Conservation (phyloP, 2,797 vertebrate genomes). For the Siniperca obscura region DNA sequence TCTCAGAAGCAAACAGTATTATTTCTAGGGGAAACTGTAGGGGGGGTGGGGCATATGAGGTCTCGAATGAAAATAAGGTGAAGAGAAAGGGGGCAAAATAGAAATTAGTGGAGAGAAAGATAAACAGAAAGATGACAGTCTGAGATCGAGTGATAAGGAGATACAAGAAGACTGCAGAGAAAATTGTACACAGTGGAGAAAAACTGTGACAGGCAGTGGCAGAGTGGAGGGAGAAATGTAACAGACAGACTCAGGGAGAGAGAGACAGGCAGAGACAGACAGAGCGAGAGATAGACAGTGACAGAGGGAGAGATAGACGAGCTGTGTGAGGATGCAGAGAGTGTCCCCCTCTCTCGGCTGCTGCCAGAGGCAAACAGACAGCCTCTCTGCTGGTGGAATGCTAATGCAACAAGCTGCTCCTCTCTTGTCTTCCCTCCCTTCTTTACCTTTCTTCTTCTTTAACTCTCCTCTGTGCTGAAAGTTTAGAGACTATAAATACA, state of each 20-base stretch:
- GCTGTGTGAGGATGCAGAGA: conserved; percentile 84
- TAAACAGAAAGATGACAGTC: conserved; percentile 67
- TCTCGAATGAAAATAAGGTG: conserved; percentile 35
- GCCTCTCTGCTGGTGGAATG: conserved; percentile 85
- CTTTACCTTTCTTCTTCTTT: conserved; percentile 81
- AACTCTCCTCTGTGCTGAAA: conserved; percentile 78
- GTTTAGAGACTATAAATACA: conserved; percentile 75
- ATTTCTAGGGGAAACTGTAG: conserved; percentile 18
- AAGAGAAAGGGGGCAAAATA: conserved; percentile 42
- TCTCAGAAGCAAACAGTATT: conserved; percentile 2
- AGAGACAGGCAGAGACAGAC: conserved; percentile 78
- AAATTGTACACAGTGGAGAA: conserved; percentile 72
- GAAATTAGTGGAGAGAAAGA: conserved; percentile 65
- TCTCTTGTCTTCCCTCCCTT: conserved; percentile 81
- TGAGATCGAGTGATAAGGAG: conserved; percentile 61
- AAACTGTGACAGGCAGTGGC: conserved; percentile 74
- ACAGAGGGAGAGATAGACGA: conserved; percentile 83
- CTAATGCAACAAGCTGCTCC: conserved; percentile 86
- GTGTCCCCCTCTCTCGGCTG: conserved; percentile 84
- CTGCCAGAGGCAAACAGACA: conserved; percentile 88
- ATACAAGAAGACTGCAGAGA: conserved; percentile 64
- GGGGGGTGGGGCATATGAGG: conserved; percentile 10
- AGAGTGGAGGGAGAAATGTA: conserved; percentile 66
- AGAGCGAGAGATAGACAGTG: conserved; percentile 80
- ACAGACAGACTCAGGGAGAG: conserved; percentile 72